These are phyloP conservation scores for Hydrophis major DNA, from an alignment of 2,797 vertebrate species.

Conservation along the genomic window DNA sequence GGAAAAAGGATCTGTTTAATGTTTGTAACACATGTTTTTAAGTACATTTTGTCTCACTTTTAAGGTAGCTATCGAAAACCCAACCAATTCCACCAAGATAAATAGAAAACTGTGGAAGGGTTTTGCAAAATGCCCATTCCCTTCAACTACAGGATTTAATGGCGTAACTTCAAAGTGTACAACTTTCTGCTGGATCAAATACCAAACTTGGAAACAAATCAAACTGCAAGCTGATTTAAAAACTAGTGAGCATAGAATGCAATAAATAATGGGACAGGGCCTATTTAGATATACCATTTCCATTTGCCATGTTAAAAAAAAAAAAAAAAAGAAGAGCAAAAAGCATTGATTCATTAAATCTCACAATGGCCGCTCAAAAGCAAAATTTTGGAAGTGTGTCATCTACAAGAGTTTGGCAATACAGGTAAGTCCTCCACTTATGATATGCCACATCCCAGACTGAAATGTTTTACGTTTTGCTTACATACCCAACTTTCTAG, in stretches of 20 bases:
- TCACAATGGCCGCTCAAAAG: not conserved
- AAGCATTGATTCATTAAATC: not conserved
- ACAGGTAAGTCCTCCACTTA: not conserved
- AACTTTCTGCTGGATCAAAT: not conserved
- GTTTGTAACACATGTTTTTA: constrained; percentile 14
- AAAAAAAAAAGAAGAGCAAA: not conserved
- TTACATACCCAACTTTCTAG: not conserved
- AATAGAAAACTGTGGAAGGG: not conserved
- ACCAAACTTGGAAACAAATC: not conserved
- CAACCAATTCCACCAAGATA: not conserved
- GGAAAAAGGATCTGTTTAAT: constrained; percentile 61
- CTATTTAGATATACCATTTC: not conserved
- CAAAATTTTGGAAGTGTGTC: not conserved
- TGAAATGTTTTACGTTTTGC: not conserved
- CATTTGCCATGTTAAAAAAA: not conserved
- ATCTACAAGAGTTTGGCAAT: not conserved
- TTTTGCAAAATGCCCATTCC: not conserved
- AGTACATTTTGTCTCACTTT: not conserved
- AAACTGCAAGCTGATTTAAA: not conserved
- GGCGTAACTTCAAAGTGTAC: not conserved
- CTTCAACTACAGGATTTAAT: not conserved
- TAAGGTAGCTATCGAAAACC: not conserved
- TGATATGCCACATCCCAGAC: not conserved
- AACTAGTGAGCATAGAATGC: not conserved
- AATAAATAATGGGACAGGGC: not conserved